These are phyloP conservation scores for Pseudocheirus occidentalis DNA, from an alignment of 2,797 vertebrate genomes.

Conservation along the genomic window DNA sequence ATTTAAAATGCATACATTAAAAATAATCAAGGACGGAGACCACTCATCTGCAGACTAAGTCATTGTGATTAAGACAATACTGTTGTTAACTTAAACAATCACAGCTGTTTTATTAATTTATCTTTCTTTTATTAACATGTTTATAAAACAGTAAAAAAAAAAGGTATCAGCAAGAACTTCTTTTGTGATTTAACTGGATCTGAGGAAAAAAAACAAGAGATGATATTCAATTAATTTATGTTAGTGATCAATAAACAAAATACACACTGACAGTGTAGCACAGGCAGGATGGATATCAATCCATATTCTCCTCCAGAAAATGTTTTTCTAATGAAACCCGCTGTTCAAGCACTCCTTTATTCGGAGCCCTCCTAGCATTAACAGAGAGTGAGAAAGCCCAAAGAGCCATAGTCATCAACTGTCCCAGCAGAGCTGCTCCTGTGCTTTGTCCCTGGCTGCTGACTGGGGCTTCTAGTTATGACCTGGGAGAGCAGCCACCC, in stretches of 20 bases:
- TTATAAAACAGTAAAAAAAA: conserved; percentile 36
- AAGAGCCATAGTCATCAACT: not conserved
- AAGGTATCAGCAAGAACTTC: not conserved
- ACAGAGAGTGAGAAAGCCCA: not conserved
- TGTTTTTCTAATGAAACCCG: conserved; percentile 16
- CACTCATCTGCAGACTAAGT: conserved; percentile 60
- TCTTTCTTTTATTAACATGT: conserved; percentile 34
- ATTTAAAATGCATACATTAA: conserved; percentile 41
- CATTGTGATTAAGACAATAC: conserved; percentile 54
- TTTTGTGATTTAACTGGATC: conserved; percentile 36
- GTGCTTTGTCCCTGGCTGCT: not conserved
- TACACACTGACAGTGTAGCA: not conserved
- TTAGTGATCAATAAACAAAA: conserved; percentile 19
- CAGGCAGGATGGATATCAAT: not conserved
- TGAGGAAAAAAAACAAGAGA: conserved; percentile 68
- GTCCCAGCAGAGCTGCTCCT: not conserved
- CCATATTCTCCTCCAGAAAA: conserved; percentile 8
- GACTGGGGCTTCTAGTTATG: not conserved
- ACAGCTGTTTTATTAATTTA: conserved; percentile 39
- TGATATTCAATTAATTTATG: not conserved
- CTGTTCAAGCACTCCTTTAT: not conserved
- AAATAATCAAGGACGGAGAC: conserved; percentile 3
- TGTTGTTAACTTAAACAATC: conserved; percentile 53
- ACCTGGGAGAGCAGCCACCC: not conserved
- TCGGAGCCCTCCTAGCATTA: conserved; percentile 20